Evolutionary conservation across 2,888 invertebrate genomes (phyloP), one percentile per base, ranked within the genome.

Genomic region (Tenodera sinensis): DNA sequence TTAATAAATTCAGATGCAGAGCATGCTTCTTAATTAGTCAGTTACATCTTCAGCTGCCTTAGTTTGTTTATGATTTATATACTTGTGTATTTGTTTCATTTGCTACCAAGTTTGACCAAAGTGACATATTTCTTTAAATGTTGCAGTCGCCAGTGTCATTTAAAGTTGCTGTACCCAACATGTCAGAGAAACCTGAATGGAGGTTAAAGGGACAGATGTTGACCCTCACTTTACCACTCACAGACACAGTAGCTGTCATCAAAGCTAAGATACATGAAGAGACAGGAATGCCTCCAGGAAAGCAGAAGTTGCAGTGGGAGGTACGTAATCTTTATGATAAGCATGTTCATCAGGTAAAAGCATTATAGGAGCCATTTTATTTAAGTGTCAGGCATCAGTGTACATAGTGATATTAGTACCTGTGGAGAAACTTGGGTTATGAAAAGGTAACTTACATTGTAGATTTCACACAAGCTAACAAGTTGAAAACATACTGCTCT

Each of bases 251-350:
- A n/a, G 95, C 96, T 25, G 96, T 96, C 88, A 95, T 99, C 91
- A 99, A 99, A 94, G 96, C 96, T 20, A 96, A 97, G 93, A 95
- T 99, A 91, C 96, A 97, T 91, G 96, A 98, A 92, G 95, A 96
- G 91, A 97, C 97, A 89, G 97, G 97, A 91, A 98, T 99, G 97
- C 98, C 99, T 84, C 97, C 97, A 28, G 98, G 98, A 88, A 99
- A 99, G 93, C 99, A 99, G 94, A 99, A 99, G 93, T 95, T 99
- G 91, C 97, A 98, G 91, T 97, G 97, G 92, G 99, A 99, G 94
- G 98, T 97, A 93, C 93, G 93, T 92, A 88, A 47, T 20, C 0
- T 0, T 25, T 83, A 12, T 88, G 15, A 84, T 30, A 30, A 4
- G 1, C 3, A 12, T 83, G 28, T 15, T 20, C n/a, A 83, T 30